Evolutionary conservation across 1,140 invertebrate species (phyloP).

Genomic region (Drosophila kanapiae): DNA sequence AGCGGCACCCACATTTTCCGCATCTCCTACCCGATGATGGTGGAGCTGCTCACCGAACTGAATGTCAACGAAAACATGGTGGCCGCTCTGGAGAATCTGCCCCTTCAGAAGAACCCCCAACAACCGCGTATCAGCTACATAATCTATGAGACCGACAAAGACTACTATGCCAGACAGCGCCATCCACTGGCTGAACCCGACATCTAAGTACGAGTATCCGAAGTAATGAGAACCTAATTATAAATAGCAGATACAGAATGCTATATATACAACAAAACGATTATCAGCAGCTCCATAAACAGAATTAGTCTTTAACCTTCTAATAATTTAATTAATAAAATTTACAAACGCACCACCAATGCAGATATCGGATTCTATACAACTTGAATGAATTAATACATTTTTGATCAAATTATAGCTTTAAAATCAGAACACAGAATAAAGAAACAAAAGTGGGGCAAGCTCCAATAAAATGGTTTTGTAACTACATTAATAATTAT

Average conservation of each 20-base stretch:
- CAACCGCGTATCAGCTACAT: constrained; percentile 39
- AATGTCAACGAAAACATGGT: constrained; percentile 42
- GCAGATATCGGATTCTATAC: too few relatives aligned
- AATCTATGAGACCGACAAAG: constrained; percentile 34
- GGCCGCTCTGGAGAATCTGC: constrained; percentile 19
- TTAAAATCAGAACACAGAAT: too few relatives aligned
- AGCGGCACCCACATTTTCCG: constrained; percentile 13
- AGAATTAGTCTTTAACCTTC: not conserved
- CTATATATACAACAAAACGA: too few relatives aligned
- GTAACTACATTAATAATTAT: too few relatives aligned
- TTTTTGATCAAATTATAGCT: too few relatives aligned
- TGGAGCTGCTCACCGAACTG: constrained; percentile 36
- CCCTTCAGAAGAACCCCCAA: not conserved
- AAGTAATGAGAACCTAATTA: too few relatives aligned
- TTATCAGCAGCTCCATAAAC: not conserved
- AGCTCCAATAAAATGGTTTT: too few relatives aligned
- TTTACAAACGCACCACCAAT: too few relatives aligned
- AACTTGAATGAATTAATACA: too few relatives aligned
- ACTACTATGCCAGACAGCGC: constrained; percentile 19
- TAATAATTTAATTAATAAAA: too few relatives aligned
- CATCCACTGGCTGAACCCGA: not conserved
- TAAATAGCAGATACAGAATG: too few relatives aligned
- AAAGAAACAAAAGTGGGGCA: too few relatives aligned
- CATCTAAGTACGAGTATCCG: not conserved
- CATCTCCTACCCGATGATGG: constrained; percentile 54